A percentile compares a stretch with the other conserved stretches of the same genome.
phyloP scores from a whole-genome alignment of 2,113 vertebrate genomes.

The Triplophysa dalaica region DNA sequence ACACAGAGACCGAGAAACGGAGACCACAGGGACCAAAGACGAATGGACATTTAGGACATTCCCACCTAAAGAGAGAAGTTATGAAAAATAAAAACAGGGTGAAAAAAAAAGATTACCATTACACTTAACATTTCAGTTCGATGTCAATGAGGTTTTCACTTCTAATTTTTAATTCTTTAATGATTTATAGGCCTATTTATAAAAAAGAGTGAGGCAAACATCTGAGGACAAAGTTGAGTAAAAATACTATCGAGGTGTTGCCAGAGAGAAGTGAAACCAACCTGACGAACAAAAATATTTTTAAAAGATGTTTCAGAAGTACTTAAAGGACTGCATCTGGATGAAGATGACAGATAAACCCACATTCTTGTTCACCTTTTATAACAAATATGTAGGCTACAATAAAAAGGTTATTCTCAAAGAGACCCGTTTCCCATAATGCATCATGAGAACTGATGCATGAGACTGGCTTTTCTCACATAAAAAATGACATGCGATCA shows the following conservation, averaged over 20 bases:
- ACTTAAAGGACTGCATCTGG: not conserved
- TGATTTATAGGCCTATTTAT: too few species aligned
- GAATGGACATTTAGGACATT: constrained; percentile 75
- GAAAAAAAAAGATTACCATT: not conserved
- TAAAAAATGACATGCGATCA: constrained; percentile 62
- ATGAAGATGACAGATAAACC: not conserved
- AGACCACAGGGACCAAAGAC: constrained; percentile 71
- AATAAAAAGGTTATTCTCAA: not conserved
- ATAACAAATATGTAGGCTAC: not conserved
- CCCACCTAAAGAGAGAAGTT: constrained; percentile 32
- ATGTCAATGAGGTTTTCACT: too few species aligned
- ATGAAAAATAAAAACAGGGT: not conserved
- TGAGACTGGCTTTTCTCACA: constrained; percentile 67
- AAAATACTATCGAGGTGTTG: too few species aligned
- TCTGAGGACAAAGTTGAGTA: too few species aligned
- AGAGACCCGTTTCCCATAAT: constrained; percentile 63
- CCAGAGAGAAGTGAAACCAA: too few species aligned
- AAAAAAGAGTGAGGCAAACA: too few species aligned
- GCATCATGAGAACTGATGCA: constrained; percentile 74
- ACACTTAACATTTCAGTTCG: too few species aligned
- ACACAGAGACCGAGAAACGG: constrained; percentile 73
- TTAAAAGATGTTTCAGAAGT: too few species aligned
- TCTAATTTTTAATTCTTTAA: too few species aligned
- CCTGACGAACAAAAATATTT: too few species aligned
- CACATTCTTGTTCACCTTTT: not conserved